phyloP scores from a whole-genome alignment of 1,140 invertebrate genomes.

The Schlechtendalia chinensis region DNA sequence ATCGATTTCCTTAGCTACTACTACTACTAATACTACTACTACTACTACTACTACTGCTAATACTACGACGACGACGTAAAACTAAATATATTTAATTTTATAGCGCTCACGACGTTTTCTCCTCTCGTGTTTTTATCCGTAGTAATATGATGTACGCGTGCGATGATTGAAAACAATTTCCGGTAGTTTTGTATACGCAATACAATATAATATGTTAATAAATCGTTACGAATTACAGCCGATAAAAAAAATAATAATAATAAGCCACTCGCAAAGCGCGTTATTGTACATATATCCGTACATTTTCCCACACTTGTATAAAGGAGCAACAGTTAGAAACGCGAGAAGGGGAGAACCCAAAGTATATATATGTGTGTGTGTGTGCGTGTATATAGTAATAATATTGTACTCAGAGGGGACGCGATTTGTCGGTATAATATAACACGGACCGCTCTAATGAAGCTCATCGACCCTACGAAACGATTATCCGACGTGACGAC shows the following conservation, averaged over 20 bases:
- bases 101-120: not conserved
- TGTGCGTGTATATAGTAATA: not conserved
- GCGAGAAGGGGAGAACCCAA: not conserved
- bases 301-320: conserved; percentile 18
- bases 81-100: not conserved
- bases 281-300: conserved; percentile 14
- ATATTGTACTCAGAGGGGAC: not conserved
- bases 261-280: not conserved
- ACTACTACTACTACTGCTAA: too few relatives aligned
- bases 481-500: not conserved
- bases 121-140: not conserved
- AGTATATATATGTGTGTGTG: not conserved
- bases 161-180: conserved; percentile 42
- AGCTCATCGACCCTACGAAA: not conserved
- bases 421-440: not conserved
- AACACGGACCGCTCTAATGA: not conserved
- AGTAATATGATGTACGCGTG: too few relatives aligned
- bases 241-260: conserved; percentile 26
- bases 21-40: too few relatives aligned
- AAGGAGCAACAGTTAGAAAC: not conserved
- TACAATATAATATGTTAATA: conserved; percentile 30
- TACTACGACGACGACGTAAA: not conserved
- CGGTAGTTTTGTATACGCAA: conserved; percentile 2
- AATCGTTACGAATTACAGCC: conserved; percentile 38
- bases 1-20: not conserved